phyloP scores from a whole-genome alignment of 2,797 vertebrate genomes.

The Leptoclinus maculatus region DNA sequence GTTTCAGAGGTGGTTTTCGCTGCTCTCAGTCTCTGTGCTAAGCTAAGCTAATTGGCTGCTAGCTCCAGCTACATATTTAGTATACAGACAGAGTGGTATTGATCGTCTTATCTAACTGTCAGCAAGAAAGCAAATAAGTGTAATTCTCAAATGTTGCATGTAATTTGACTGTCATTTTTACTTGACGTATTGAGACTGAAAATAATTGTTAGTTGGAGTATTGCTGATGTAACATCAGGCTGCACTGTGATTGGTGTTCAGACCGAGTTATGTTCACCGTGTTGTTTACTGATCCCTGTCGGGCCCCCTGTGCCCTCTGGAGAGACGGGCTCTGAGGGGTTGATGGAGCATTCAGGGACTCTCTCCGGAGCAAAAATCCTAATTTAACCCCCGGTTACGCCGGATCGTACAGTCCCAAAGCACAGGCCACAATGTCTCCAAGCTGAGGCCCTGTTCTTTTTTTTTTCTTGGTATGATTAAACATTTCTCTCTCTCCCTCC shows the following conservation, averaged over 20 bases:
- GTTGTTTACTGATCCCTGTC: conserved; percentile 45
- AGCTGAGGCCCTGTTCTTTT: conserved; percentile 26
- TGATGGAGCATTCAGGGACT: conserved; percentile 55
- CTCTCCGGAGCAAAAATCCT: conserved; percentile 33
- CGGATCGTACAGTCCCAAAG: not conserved
- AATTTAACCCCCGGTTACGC: conserved; percentile 54
- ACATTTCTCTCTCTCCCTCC: not conserved
- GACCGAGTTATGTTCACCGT: conserved; percentile 31
- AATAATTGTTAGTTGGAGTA: not conserved
- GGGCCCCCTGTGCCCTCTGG: conserved; percentile 34
- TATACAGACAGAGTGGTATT: not conserved
- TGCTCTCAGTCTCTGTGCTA: not conserved
- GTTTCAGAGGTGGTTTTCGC: not conserved
- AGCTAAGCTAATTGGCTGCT: not conserved
- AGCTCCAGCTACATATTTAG: not conserved
- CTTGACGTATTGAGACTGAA: not conserved
- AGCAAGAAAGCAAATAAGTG: not conserved
- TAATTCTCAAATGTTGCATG: not conserved
- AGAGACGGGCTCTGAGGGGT: conserved; percentile 47
- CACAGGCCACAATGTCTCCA: not conserved
- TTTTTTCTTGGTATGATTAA: conserved; percentile 9
- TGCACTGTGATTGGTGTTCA: conserved; percentile 31
- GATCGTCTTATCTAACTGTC: too few relatives aligned
- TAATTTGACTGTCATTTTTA: not conserved
- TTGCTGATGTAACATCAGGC: conserved; percentile 5